Evolutionary conservation across 2,888 invertebrate genomes (phyloP).

Genomic region (Digitonthophagus gazella): DNA sequence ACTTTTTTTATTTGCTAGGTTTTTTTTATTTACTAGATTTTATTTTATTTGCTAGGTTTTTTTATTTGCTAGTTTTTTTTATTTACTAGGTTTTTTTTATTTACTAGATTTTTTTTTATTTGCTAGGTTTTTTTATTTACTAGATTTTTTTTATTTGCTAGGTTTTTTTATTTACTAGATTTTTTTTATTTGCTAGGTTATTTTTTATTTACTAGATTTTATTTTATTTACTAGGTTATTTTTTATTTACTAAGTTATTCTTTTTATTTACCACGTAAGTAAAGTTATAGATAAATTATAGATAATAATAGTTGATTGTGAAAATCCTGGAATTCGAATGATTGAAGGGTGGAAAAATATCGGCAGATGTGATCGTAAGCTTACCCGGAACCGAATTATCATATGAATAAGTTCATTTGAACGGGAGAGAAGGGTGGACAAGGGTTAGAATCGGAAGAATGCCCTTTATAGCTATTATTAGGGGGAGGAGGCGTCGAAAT

Average conservation of each 20-base stretch:
- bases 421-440: not conserved
- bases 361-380: not conserved
- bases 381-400: not conserved
- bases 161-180: too few species aligned
- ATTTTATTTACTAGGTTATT: too few species aligned
- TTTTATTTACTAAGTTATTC: not conserved
- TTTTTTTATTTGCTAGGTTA: too few species aligned
- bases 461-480: constrained; percentile 32
- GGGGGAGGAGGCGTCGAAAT: constrained; percentile 43
- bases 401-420: not conserved
- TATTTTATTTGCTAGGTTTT: too few species aligned
- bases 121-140: too few species aligned
- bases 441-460: not conserved
- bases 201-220: too few species aligned
- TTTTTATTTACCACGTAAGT: not conserved
- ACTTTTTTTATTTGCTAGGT: too few species aligned
- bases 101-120: too few species aligned
- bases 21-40: too few species aligned
- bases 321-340: not conserved
- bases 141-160: too few species aligned
- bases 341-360: not conserved
- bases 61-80: too few species aligned
- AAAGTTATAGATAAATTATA: not conserved
- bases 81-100: too few species aligned
- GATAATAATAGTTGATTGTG: not conserved